These are phyloP conservation scores for Callinectes sapidus DNA, from an alignment of 2,888 invertebrate species.

Conservation along the genomic window DNA sequence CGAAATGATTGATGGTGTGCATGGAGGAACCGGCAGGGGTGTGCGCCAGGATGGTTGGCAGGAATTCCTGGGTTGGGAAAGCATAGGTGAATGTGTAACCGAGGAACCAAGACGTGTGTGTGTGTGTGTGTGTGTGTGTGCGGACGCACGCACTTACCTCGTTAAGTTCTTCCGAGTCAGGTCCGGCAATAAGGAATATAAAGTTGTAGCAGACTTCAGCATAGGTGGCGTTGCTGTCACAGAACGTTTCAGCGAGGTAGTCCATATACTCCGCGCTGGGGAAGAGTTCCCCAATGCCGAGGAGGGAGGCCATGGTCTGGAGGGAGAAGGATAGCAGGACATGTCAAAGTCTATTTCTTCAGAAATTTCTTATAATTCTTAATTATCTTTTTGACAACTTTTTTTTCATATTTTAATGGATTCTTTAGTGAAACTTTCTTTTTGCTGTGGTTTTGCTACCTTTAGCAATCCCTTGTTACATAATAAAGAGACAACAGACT, in stretches of 20 bases:
- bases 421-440: no score
- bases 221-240: slow-evolving; percentile 52
- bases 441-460: no score
- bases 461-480: no score
- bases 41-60: slow-evolving; percentile 77
- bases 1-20: slow-evolving; percentile 76
- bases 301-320: slow-evolving; percentile 51
- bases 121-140: neutral
- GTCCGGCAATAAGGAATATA: slow-evolving; percentile 77
- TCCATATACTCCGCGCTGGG: slow-evolving; percentile 72
- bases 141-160: slow-evolving; percentile 49
- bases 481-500: no score
- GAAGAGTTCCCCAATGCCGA: slow-evolving; percentile 61
- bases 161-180: slow-evolving; percentile 73
- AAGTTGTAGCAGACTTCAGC: slow-evolving; percentile 73
- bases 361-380: neutral
- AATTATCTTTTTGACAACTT: neutral
- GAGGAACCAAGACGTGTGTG: neutral
- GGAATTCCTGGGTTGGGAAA: slow-evolving; percentile 57
- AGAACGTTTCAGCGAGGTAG: slow-evolving; percentile 61
- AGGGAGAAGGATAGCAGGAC: neutral
- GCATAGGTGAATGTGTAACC: neutral
- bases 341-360: neutral
- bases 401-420: no score
- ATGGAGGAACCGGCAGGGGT: slow-evolving; percentile 77